These are phyloP conservation scores for Rhagium mordax DNA, from an alignment of 2,888 invertebrate species.

Conservation along the genomic window DNA sequence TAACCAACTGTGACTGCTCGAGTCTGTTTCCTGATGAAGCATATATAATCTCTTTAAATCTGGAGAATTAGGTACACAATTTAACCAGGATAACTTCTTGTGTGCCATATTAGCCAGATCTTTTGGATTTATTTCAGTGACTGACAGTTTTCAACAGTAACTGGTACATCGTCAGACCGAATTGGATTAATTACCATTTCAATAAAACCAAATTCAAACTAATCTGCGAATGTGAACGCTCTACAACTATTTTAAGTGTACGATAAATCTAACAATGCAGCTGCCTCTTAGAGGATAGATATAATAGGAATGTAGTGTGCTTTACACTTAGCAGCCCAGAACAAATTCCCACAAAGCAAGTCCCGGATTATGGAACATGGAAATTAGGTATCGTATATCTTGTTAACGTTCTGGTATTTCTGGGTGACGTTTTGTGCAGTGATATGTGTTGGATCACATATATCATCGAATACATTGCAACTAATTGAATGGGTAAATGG, in stretches of 20 bases:
- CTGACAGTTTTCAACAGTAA: too few species aligned
- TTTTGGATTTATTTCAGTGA: too few species aligned
- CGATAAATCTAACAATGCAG: constrained; percentile 34
- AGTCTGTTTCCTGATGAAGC: too few species aligned
- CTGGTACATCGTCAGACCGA: too few species aligned
- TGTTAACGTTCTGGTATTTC: constrained; percentile 29
- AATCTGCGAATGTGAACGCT: background rate
- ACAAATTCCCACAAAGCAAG: constrained; percentile 34
- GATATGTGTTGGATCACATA: constrained; percentile 10
- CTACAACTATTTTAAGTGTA: constrained; percentile 4
- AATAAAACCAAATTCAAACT: background rate
- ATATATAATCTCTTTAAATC: too few species aligned
- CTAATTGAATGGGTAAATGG: background rate
- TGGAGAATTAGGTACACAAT: too few species aligned
- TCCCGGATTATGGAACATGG: constrained; percentile 41
- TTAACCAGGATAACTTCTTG: too few species aligned
- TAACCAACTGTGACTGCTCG: too few species aligned
- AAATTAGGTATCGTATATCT: constrained; percentile 40
- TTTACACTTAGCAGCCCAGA: constrained; percentile 36
- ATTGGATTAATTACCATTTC: too few species aligned
- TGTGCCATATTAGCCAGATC: too few species aligned
- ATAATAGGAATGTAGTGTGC: constrained; percentile 45
- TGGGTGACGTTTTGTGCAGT: constrained; percentile 14
- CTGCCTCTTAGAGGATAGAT: constrained; percentile 31
- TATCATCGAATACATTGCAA: background rate